These are phyloP conservation scores for Notechis scutatus DNA, from an alignment of 2,113 vertebrate species.

Conservation along the genomic window DNA sequence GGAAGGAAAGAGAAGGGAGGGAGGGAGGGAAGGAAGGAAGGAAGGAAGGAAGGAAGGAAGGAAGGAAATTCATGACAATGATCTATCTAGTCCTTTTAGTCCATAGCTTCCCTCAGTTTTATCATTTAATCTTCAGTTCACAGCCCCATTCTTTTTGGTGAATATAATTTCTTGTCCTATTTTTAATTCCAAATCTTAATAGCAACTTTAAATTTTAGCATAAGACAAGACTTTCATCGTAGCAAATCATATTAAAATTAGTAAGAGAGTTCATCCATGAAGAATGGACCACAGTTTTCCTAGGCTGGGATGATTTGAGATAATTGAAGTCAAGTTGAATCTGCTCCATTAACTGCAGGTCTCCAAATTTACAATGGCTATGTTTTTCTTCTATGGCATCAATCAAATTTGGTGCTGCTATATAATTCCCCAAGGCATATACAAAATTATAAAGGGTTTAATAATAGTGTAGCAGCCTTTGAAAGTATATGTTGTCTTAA, in stretches of 20 bases:
- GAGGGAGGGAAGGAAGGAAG: too few species aligned
- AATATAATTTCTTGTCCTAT: background rate
- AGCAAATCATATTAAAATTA: slow-evolving; percentile 10
- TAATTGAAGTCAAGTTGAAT: background rate
- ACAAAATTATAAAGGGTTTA: slow-evolving; percentile 9
- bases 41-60: too few species aligned
- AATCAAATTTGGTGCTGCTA: background rate
- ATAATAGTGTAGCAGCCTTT: background rate
- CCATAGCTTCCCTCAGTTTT: background rate
- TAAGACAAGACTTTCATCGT: background rate
- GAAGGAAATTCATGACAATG: background rate
- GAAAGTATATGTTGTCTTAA: background rate
- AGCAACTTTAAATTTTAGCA: background rate
- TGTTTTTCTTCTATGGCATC: background rate
- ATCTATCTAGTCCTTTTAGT: background rate
- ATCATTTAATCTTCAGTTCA: background rate
- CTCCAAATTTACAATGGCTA: background rate
- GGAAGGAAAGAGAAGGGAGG: too few species aligned
- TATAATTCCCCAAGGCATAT: background rate
- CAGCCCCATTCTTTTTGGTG: background rate
- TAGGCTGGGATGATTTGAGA: background rate
- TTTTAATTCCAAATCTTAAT: background rate
- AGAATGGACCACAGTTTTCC: background rate
- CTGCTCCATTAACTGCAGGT: background rate
- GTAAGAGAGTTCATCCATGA: background rate